Evolutionary conservation across 2,797 vertebrate genomes (phyloP).

Genomic region (Melopsittacus undulatus): DNA sequence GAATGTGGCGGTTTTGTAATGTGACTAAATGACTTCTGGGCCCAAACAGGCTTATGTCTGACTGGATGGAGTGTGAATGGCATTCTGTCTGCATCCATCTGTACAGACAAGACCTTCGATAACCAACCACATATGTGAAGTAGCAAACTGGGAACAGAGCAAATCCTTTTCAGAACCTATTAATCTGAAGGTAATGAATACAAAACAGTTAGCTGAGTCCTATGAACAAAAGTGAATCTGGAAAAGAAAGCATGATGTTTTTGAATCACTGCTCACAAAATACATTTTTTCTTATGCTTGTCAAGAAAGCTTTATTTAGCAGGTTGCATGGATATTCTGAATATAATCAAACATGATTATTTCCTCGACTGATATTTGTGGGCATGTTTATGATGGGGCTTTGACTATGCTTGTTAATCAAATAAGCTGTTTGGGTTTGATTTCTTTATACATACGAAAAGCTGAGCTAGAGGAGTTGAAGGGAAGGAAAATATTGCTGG

Average conservation of each 20-base stretch:
- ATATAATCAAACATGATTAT: not conserved
- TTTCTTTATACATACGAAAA: not conserved
- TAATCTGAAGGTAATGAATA: not conserved
- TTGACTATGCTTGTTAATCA: not conserved
- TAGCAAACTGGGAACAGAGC: not conserved
- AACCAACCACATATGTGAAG: not conserved
- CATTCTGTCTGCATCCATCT: not conserved
- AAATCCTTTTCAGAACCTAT: not conserved
- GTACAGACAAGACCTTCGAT: not conserved
- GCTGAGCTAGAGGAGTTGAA: not conserved
- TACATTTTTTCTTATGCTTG: not conserved
- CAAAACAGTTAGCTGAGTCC: not conserved
- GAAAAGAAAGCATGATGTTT: not conserved
- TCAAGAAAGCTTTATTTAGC: not conserved
- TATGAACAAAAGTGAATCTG: not conserved
- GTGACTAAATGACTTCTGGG: not conserved
- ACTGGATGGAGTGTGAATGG: not conserved
- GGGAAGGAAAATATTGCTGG: not conserved
- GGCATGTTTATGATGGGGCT: not conserved
- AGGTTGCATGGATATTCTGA: not conserved
- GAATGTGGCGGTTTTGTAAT: not conserved
- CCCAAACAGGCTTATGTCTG: not conserved
- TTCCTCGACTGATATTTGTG: not conserved
- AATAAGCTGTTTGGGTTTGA: not conserved
- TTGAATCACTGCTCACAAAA: not conserved